Percentiles rank a stretch among this genome's conserved stretches.
Evolutionary conservation across 2,797 vertebrate genomes (phyloP).

Genomic region (Hylomyscus alleni): DNA sequence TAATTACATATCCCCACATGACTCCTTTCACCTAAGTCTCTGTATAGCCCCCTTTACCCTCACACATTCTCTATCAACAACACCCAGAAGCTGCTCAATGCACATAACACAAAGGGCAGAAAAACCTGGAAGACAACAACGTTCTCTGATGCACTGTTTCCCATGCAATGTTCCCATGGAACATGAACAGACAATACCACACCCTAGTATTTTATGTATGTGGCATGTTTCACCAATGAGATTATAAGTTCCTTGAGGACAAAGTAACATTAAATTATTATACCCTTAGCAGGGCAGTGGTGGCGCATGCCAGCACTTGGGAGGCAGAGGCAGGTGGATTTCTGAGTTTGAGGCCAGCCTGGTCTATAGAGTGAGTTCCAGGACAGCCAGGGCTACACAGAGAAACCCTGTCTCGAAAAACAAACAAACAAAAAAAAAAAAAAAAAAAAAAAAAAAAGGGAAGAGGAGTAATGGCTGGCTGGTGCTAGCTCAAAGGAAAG

Average conservation of each 20-base stretch:
- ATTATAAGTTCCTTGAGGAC: constrained; percentile 59
- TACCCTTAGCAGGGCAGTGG: neutral
- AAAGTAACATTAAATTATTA: constrained; percentile 63
- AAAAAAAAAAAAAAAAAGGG: neutral
- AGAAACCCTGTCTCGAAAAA: no score
- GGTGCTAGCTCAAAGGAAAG: constrained; percentile 23
- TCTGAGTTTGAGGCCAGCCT: no score
- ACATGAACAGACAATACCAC: constrained; percentile 53
- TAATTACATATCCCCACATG: constrained; percentile 90
- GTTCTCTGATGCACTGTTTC: constrained; percentile 34
- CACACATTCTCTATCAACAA: constrained; percentile 69
- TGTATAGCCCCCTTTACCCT: constrained; percentile 60
- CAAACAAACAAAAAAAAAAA: no score
- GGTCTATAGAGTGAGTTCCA: no score
- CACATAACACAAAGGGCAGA: constrained; percentile 59
- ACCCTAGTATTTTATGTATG: constrained; percentile 52
- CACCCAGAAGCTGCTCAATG: constrained; percentile 72
- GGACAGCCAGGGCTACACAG: no score
- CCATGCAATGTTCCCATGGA: neutral
- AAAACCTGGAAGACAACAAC: constrained; percentile 61
- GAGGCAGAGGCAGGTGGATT: no score
- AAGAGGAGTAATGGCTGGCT: neutral
- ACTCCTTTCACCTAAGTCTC: constrained; percentile 77
- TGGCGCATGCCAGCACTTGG: no score
- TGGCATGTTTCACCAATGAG: constrained; percentile 56